A percentile compares a stretch with the other conserved stretches of the same genome.
Conservation (phyloP, 2,113 vertebrate genomes). For the Polypterus bichir region DNA sequence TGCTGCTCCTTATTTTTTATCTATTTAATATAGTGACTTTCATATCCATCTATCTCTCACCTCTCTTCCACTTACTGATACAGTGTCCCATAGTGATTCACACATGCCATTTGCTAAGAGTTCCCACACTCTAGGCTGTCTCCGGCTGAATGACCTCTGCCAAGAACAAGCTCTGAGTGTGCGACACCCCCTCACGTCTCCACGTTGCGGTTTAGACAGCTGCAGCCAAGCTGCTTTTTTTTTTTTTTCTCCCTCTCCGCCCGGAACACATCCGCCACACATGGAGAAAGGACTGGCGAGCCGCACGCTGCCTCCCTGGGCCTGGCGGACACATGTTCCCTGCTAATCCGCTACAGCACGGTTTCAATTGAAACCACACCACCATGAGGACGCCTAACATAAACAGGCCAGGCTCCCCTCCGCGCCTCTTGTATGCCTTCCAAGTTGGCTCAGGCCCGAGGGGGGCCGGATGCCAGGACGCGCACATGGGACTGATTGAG, state of each 20-base stretch:
- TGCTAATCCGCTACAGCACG: conserved; percentile 66
- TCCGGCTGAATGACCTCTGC: conserved; percentile 62
- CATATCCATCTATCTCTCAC: too few species aligned
- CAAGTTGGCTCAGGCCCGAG: conserved; percentile 5
- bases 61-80: conserved; percentile 32
- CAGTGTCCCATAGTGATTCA: conserved; percentile 48
- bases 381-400: conserved; percentile 36
- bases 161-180: conserved; percentile 39
- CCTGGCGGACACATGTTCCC: conserved; percentile 28
- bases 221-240: conserved; percentile 72
- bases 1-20: too few species aligned
- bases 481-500: conserved; percentile 50
- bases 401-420: conserved; percentile 37
- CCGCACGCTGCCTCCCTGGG: conserved; percentile 27
- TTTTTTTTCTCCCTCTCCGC: conserved; percentile 40
- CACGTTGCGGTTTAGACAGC: conserved; percentile 57
- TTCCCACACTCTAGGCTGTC: conserved; percentile 58
- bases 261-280: conserved; percentile 82
- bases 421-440: conserved; percentile 16
- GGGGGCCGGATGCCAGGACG: conserved; percentile 30
- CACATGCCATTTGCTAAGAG: conserved; percentile 58
- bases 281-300: conserved; percentile 52
- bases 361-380: conserved; percentile 64
- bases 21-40: too few species aligned
- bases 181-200: conserved; percentile 46